Conservation (phyloP, 1,140 invertebrate species). For the Neotoxoptera formosana region DNA sequence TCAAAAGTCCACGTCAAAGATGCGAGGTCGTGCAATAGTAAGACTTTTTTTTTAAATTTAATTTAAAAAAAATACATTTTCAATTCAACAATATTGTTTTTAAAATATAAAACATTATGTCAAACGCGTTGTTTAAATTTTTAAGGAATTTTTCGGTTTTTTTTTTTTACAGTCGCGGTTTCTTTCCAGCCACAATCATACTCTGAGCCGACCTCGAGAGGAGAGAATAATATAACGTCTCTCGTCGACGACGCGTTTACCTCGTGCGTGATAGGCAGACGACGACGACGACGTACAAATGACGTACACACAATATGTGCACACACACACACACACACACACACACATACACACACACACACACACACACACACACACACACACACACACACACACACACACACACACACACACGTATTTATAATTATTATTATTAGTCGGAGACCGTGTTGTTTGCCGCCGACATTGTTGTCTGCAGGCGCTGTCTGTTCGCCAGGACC, state of each 20-base stretch:
- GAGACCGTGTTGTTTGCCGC: not conserved
- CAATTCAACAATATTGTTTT: too few relatives aligned
- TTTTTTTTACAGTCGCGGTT: too few relatives aligned
- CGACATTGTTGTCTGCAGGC: constrained; percentile 10
- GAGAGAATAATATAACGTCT: too few relatives aligned
- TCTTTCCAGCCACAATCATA: too few relatives aligned
- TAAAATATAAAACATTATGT: too few relatives aligned
- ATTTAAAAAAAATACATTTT: not conserved
- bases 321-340: not conserved
- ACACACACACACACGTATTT: not conserved
- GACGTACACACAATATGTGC: not conserved
- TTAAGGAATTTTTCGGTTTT: too few relatives aligned
- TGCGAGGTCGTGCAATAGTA: not conserved
- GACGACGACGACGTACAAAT: not conserved
- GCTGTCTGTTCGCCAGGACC: not conserved
- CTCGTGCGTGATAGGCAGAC: too few relatives aligned
- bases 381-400: not conserved
- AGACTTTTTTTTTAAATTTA: not conserved
- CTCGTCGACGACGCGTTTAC: not conserved
- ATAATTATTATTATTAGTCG: not conserved
- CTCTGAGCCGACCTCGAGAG: too few relatives aligned
- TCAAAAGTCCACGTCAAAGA: not conserved
- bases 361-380: not conserved
- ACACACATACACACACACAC: not conserved
- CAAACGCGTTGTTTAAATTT: not conserved